These are phyloP conservation scores for Plecotus auritus DNA, from an alignment of 2,113 vertebrate species.

Conservation along the genomic window DNA sequence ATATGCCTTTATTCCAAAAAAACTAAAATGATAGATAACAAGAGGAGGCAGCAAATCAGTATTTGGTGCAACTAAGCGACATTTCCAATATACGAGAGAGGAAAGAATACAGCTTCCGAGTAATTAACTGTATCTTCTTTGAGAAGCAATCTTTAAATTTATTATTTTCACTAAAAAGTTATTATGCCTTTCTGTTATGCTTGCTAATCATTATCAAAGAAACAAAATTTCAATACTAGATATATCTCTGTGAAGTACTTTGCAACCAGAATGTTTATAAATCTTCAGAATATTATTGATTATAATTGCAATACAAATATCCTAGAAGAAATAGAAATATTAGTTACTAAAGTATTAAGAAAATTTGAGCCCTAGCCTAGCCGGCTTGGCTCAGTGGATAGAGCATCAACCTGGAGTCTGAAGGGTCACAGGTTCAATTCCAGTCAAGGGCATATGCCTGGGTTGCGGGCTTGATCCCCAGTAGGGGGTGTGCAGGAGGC, in stretches of 20 bases:
- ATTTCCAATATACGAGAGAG: neutral
- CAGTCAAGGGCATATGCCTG: too few species aligned
- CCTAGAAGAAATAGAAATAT: neutral
- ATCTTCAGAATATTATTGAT: neutral
- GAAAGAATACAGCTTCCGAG: neutral
- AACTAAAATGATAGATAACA: neutral
- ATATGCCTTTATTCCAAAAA: neutral
- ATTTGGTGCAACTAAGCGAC: neutral
- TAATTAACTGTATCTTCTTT: neutral
- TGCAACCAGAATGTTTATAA: neutral
- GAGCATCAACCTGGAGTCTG: too few species aligned
- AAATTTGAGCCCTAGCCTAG: neutral
- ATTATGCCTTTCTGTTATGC: neutral
- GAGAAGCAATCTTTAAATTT: neutral
- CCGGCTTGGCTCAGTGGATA: too few species aligned
- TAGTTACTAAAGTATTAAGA: neutral
- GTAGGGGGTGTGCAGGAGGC: too few species aligned
- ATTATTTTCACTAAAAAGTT: conserved; percentile 3
- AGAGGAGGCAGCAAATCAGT: neutral
- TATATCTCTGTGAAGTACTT: neutral
- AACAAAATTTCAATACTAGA: neutral
- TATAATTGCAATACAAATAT: conserved; percentile 25
- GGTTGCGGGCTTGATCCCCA: too few species aligned
- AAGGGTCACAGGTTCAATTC: too few species aligned
- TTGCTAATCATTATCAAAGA: conserved; percentile 17